phyloP scores from a whole-genome alignment of 1,140 invertebrate genomes.

The Ips typographus region DNA sequence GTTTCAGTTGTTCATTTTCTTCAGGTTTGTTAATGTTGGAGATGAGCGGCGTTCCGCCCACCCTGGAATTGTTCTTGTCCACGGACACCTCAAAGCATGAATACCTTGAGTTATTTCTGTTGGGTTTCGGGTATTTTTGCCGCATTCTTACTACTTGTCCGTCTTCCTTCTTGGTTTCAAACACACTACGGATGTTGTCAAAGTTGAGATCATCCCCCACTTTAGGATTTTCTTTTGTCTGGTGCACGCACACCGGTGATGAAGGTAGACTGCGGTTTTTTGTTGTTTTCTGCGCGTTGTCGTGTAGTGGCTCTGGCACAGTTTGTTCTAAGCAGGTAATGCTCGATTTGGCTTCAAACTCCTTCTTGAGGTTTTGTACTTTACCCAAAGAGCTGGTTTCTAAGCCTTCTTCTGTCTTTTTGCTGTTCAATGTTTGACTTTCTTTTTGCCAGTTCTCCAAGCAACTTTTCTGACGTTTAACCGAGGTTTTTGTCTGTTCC shows the following conservation, averaged over 20 bases:
- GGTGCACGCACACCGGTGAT: slow-evolving; percentile 61
- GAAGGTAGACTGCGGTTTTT: slow-evolving; percentile 58
- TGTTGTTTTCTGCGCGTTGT: slow-evolving; percentile 21
- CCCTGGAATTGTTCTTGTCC: slow-evolving; percentile 36
- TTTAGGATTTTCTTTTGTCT: slow-evolving; percentile 44
- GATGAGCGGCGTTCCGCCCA: slow-evolving; percentile 41
- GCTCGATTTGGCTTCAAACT: slow-evolving; percentile 78
- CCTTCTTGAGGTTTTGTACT: slow-evolving; percentile 81
- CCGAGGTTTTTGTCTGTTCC: slow-evolving; percentile 56
- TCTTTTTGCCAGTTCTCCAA: slow-evolving; percentile 58
- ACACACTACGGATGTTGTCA: slow-evolving; percentile 71
- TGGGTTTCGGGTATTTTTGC: slow-evolving; percentile 32
- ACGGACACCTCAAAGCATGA: slow-evolving; percentile 48
- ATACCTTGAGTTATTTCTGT: slow-evolving; percentile 38
- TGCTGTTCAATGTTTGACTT: slow-evolving; percentile 1
- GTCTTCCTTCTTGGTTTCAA: slow-evolving; percentile 57
- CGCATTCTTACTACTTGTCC: slow-evolving; percentile 47
- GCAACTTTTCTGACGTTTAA: slow-evolving; percentile 62
- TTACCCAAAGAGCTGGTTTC: slow-evolving; percentile 58
- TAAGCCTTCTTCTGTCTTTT: slow-evolving; percentile 39
- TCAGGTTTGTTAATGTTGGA: slow-evolving; percentile 38
- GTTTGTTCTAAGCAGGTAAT: slow-evolving; percentile 48
- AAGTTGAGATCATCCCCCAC: slow-evolving; percentile 69
- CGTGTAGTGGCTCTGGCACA: slow-evolving; percentile 10
- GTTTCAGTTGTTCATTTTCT: slow-evolving; percentile 47